Evolutionary conservation across 2,113 vertebrate genomes (phyloP).

Genomic region (Melanocharis versteri): DNA sequence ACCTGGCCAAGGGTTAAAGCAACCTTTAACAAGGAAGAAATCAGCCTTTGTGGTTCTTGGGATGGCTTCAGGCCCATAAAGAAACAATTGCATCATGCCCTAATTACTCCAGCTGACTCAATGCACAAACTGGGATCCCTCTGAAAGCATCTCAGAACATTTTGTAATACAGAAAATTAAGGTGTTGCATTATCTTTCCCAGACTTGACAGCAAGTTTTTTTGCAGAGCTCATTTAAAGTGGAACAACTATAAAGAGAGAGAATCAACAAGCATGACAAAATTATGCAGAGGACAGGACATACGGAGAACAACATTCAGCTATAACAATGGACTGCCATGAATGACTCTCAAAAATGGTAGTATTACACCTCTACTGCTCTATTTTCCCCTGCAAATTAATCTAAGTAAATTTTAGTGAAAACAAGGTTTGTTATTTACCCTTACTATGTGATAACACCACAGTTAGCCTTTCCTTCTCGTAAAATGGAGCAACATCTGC

Average conservation of each 20-base stretch:
- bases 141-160: constrained; percentile 4
- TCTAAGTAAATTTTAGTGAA: neutral
- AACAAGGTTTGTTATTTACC: neutral
- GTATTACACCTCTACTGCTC: neutral
- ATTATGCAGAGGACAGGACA: neutral
- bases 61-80: neutral
- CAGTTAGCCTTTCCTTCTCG: neutral
- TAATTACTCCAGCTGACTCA: neutral
- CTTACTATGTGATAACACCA: neutral
- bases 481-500: neutral
- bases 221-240: neutral
- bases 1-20: neutral
- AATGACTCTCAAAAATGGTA: neutral
- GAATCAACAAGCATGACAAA: neutral
- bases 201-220: neutral
- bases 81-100: constrained; percentile 25
- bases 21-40: neutral
- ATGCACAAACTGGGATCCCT: neutral
- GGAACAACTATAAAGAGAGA: neutral
- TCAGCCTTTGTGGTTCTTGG: neutral
- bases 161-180: constrained; percentile 30
- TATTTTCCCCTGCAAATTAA: neutral
- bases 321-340: neutral
- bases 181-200: constrained; percentile 3
- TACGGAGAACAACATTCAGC: neutral